Percentiles rank a stretch among this genome's conserved stretches.
Evolutionary conservation across 2,113 vertebrate species (phyloP).

Genomic region (Nycticebus coucang): DNA sequence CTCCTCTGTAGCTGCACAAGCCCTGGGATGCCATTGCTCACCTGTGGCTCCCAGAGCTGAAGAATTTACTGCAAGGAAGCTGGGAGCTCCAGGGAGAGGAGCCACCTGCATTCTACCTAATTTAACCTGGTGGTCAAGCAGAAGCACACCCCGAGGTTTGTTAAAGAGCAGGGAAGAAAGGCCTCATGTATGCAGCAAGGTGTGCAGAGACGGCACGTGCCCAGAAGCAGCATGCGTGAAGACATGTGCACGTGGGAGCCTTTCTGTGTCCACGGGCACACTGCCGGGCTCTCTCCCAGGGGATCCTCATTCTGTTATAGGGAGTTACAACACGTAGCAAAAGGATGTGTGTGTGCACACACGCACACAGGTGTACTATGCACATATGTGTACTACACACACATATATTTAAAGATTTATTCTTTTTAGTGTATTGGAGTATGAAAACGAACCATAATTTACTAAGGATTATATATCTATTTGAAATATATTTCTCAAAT

Average conservation of each 20-base stretch:
- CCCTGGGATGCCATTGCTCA: rapidly evolving
- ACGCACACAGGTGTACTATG: rapidly evolving
- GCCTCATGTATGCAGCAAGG: rapidly evolving
- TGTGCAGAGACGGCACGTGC: background rate
- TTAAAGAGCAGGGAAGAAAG: background rate
- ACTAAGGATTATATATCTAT: background rate
- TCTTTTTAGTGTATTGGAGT: background rate
- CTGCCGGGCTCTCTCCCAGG: rapidly evolving
- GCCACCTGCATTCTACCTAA: too few species aligned
- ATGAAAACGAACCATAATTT: background rate
- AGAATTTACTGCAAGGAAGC: rapidly evolving
- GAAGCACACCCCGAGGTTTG: background rate
- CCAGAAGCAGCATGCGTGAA: background rate
- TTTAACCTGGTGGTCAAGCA: rapidly evolving
- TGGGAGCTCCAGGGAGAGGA: too few species aligned
- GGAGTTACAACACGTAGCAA: background rate
- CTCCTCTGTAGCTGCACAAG: rapidly evolving
- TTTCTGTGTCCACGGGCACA: background rate
- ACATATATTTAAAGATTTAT: background rate
- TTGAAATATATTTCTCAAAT: constrained; percentile 13
- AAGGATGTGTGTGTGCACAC: too few species aligned
- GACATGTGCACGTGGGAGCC: rapidly evolving
- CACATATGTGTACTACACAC: background rate
- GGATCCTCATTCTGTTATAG: too few species aligned
- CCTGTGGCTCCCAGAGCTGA: rapidly evolving